A percentile compares a stretch with the other conserved stretches of the same genome.
Conservation (phyloP, 2,888 invertebrate species). For the Heliconius ethilla region DNA sequence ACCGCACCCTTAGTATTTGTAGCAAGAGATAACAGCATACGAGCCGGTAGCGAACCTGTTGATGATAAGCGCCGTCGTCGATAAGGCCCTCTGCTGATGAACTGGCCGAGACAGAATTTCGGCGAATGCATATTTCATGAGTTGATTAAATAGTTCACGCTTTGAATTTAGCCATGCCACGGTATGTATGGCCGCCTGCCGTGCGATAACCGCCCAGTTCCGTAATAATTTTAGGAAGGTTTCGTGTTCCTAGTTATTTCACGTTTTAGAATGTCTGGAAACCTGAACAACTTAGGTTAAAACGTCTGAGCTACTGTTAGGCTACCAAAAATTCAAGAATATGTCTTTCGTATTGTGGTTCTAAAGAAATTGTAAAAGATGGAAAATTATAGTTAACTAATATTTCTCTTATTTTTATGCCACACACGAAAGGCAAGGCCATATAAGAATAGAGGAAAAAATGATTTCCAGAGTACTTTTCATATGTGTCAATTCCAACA, state of each 20-base stretch:
- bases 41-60: slow-evolving; percentile 79
- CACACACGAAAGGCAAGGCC: neutral
- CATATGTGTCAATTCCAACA: slow-evolving; percentile 18
- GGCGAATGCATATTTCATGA: slow-evolving; percentile 81
- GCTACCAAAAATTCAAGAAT: neutral
- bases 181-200: slow-evolving; percentile 56
- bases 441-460: neutral
- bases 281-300: slow-evolving; percentile 1
- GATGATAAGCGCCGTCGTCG: slow-evolving; percentile 80
- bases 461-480: slow-evolving; percentile 18
- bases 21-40: slow-evolving; percentile 79
- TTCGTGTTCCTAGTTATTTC: slow-evolving; percentile 46
- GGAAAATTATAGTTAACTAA: neutral
- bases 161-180: slow-evolving; percentile 61
- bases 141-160: slow-evolving; percentile 81
- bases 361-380: neutral
- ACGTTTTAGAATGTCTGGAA: slow-evolving; percentile 36
- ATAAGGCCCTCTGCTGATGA: slow-evolving; percentile 76
- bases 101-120: slow-evolving; percentile 76
- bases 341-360: neutral
- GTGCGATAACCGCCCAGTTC: slow-evolving; percentile 56
- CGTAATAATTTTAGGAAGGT: slow-evolving; percentile 52
- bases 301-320: neutral
- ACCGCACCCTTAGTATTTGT: slow-evolving; percentile 69
- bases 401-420: neutral